Evolutionary conservation across 2,888 invertebrate genomes (phyloP).

Genomic region (Marronus borbonicus): DNA sequence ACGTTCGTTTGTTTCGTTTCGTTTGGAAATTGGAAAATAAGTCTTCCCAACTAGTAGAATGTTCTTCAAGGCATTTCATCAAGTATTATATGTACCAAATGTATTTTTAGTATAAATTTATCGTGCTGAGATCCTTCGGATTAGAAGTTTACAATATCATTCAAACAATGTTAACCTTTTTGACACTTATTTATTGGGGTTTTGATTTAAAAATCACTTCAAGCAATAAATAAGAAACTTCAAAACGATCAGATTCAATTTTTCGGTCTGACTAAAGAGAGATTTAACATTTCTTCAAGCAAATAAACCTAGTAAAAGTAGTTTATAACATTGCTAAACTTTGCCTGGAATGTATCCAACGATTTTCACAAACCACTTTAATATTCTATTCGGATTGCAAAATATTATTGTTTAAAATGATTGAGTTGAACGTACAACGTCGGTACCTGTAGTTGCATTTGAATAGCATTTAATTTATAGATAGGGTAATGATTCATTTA

Average conservation of each 20-base stretch:
- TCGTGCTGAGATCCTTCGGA: too few species aligned
- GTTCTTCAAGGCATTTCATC: too few species aligned
- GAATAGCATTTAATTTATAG: neutral
- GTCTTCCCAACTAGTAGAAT: too few species aligned
- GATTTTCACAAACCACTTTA: constrained; percentile 16
- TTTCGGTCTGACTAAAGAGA: too few species aligned
- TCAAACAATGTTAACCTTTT: neutral
- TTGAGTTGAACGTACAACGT: neutral
- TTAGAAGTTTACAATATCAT: neutral
- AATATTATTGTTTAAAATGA: neutral
- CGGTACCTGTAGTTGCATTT: neutral
- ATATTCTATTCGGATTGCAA: neutral
- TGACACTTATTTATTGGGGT: neutral
- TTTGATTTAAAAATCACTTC: too few species aligned
- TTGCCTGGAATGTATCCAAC: constrained; percentile 25
- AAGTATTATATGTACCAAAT: too few species aligned
- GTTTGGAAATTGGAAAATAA: too few species aligned
- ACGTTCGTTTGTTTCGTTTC: too few species aligned
- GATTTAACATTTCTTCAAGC: neutral
- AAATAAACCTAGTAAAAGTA: neutral
- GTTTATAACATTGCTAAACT: constrained; percentile 3
- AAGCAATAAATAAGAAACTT: neutral
- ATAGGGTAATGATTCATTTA: neutral
- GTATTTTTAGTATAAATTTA: too few species aligned
- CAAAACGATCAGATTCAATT: too few species aligned